phyloP scores from a whole-genome alignment of 1,140 invertebrate genomes.

The Agrilus planipennis region DNA sequence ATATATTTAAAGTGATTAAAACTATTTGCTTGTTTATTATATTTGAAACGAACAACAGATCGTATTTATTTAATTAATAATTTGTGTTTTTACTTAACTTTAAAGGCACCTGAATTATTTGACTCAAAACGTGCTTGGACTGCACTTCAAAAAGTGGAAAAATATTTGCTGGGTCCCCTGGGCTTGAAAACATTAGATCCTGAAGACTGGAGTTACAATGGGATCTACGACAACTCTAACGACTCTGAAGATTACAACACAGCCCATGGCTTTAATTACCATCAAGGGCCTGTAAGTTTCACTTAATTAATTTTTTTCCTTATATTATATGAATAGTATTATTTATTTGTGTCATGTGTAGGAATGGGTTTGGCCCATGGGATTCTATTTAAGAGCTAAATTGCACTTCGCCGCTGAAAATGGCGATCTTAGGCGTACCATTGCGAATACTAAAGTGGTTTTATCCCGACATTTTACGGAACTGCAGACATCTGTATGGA shows the following conservation, averaged over 20 bases:
- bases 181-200: conserved; percentile 96
- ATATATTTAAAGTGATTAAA: too few relatives aligned
- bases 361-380: conserved; percentile 97
- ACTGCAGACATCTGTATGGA: conserved; percentile 70
- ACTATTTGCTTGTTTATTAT: too few relatives aligned
- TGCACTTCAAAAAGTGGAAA: conserved; percentile 64
- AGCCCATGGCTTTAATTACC: conserved; percentile 96
- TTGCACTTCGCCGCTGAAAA: conserved; percentile 65
- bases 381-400: conserved; percentile 81
- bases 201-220: conserved; percentile 89
- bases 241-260: conserved; percentile 70
- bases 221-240: conserved; percentile 87
- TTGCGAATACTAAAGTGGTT: conserved; percentile 55
- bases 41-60: too few relatives aligned
- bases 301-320: background rate
- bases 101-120: conserved; percentile 82
- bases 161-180: conserved; percentile 78
- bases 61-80: too few relatives aligned
- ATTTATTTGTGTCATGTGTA: conserved; percentile 51
- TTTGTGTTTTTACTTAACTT: conserved; percentile 8
- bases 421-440: conserved; percentile 50
- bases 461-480: conserved; percentile 67
- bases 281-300: conserved; percentile 82
- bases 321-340: conserved; percentile 31
- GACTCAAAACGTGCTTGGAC: conserved; percentile 70